These are phyloP conservation scores for Corapipo altera DNA, from an alignment of 2,113 vertebrate species.

Conservation along the genomic window DNA sequence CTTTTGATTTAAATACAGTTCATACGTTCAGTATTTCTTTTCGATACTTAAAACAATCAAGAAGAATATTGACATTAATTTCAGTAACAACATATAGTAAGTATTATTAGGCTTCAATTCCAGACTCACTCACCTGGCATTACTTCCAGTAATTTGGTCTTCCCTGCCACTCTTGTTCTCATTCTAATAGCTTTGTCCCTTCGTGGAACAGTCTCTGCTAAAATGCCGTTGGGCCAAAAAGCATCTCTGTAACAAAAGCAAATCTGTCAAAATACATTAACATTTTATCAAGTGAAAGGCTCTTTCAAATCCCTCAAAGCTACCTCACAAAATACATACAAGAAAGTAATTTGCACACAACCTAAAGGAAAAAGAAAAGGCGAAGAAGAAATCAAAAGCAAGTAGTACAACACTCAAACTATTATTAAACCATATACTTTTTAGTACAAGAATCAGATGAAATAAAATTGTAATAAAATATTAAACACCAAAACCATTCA, in stretches of 20 bases:
- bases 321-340: not conserved
- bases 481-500: not conserved
- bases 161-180: slow-evolving; percentile 94
- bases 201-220: slow-evolving; percentile 88
- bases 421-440: not conserved
- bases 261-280: slow-evolving; percentile 38
- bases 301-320: not conserved
- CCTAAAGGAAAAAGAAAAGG: not conserved
- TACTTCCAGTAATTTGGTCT: slow-evolving; percentile 92
- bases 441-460: not conserved
- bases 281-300: slow-evolving; percentile 4
- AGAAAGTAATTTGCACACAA: not conserved
- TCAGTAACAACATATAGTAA: not conserved
- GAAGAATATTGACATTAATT: not conserved
- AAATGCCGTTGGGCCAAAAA: slow-evolving; percentile 97
- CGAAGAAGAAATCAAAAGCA: not conserved
- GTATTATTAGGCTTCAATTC: not conserved
- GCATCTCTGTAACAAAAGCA: slow-evolving; percentile 83
- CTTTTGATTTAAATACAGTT: not conserved
- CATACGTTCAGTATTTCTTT: not conserved
- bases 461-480: not conserved
- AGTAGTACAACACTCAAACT: not conserved
- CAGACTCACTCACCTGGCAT: slow-evolving; percentile 88
- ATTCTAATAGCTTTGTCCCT: slow-evolving; percentile 93
- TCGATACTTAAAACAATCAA: not conserved